Evolutionary conservation across 2,113 vertebrate species (phyloP), one percentile per base, ranked within the genome.

Genomic region (Mirounga angustirostris): DNA sequence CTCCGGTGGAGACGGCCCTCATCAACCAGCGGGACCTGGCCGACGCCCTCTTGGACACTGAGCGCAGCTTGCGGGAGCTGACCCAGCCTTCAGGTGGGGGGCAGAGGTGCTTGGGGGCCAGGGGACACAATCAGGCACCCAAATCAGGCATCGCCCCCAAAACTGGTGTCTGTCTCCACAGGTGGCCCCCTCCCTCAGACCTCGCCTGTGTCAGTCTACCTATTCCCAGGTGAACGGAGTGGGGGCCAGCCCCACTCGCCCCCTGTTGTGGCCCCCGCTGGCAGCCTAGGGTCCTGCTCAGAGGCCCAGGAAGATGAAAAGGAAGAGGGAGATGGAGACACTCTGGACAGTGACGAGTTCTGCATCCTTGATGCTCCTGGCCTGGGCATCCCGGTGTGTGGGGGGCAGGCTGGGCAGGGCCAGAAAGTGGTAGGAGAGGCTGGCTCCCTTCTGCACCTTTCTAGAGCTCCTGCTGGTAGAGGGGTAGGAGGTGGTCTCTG

Each of bases 291-390:
- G 50, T 46, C 94, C 26, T 36, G 54, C 16, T 67, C 94, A 8
- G 90, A 98, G n/a, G 73, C 86, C 7, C 89, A 93, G n/a, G 97
- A 97, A 24, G 92, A 95, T 7, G 98, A 96, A 2, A 97, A 97
- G 85, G 84, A 99, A 99, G 99, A 97, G 8, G 97, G 95, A 0
- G 98, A 98, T 4, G 98, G 98, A 21, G 98, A 98, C 58, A 99
- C 99, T 82, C 99, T 99, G 0, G 99, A 99, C 98, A 99, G 99
- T 0, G 99, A 99, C 0, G 99, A 99, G 97, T 99, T 99, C 97
- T 99, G 99, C 95, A 99, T 99, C 98, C 98, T 99, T 52, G 99
- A 99, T 24, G 99, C 99, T 46, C 99, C 99, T 0, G 99, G 99
- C 96, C 99, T 99, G 91, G 99, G 99, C 91, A 99, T 99, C 84